phyloP scores from a whole-genome alignment of 2,797 vertebrate genomes.

The Danio tinwini region DNA sequence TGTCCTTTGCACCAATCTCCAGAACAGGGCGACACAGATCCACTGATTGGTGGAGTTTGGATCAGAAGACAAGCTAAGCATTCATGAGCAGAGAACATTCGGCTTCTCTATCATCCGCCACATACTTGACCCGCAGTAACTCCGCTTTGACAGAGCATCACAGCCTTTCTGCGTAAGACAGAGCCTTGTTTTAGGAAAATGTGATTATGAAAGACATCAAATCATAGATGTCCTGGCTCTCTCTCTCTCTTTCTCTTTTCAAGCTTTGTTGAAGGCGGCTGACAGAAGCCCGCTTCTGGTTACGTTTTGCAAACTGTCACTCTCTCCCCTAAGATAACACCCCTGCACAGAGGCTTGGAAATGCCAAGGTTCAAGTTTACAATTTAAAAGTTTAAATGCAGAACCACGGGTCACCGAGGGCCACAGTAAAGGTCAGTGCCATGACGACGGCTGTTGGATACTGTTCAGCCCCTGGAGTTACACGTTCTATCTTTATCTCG shows the following conservation, averaged over 20 bases:
- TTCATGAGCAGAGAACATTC: conserved; percentile 53
- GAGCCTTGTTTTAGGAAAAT: conserved; percentile 11
- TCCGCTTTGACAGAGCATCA: conserved; percentile 52
- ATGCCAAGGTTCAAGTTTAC: conserved; percentile 80
- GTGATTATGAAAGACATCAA: conserved; percentile 32
- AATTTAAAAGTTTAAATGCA: conserved; percentile 67
- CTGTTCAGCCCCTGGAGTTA: conserved; percentile 53
- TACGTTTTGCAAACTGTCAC: conserved; percentile 56
- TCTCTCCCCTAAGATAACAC: conserved; percentile 57
- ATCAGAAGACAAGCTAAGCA: conserved; percentile 53
- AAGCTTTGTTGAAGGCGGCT: conserved; percentile 48
- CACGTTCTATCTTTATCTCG: conserved; percentile 50
- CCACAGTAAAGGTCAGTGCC: conserved; percentile 74
- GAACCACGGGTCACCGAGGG: conserved; percentile 74
- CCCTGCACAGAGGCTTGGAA: conserved; percentile 71
- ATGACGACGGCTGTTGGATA: conserved; percentile 73
- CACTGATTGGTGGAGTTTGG: conserved; percentile 53
- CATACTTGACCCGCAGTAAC: conserved; percentile 47
- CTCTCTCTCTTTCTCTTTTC: not conserved
- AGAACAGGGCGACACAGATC: conserved; percentile 54
- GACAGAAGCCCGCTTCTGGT: conserved; percentile 54
- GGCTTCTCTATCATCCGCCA: conserved; percentile 33
- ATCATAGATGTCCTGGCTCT: conserved; percentile 36
- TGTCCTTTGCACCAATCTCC: conserved; percentile 53
- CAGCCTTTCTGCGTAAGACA: conserved; percentile 38